A percentile compares a stretch with the other conserved stretches of the same genome.
These are phyloP conservation scores for Noctua comes DNA, from an alignment of 2,888 invertebrate species.

Conservation along the genomic window DNA sequence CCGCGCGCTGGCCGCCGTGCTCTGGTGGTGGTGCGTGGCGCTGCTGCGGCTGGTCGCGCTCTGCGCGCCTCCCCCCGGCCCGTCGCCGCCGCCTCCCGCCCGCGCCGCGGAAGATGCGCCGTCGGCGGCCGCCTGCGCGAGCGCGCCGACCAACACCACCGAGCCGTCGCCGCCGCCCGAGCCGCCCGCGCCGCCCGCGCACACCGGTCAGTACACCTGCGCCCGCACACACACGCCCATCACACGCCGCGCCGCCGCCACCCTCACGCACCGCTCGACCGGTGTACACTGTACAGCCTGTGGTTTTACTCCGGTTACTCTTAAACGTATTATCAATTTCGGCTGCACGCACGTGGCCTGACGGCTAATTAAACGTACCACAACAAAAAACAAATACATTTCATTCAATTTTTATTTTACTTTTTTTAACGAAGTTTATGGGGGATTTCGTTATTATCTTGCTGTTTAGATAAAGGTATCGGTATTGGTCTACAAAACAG, in stretches of 20 bases:
- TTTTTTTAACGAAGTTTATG: not conserved
- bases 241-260: constrained; percentile 28
- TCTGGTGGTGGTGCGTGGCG: constrained; percentile 90
- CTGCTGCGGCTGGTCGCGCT: constrained; percentile 89
- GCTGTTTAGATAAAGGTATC: not conserved
- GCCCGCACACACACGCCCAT: constrained; percentile 24
- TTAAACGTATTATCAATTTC: constrained; percentile 32
- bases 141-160: constrained; percentile 85
- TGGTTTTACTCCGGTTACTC: constrained; percentile 23
- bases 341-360: constrained; percentile 44
- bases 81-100: constrained; percentile 85
- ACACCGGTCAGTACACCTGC: constrained; percentile 83
- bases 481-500: not conserved
- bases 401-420: not conserved
- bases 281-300: constrained; percentile 5
- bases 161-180: constrained; percentile 79
- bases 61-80: constrained; percentile 88
- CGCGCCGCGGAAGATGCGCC: constrained; percentile 87
- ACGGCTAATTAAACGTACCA: constrained; percentile 36
- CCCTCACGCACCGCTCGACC: constrained; percentile 23
- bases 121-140: constrained; percentile 85
- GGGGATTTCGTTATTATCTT: not conserved
- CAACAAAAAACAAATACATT: constrained; percentile 55
- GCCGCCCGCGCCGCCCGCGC: constrained; percentile 79
- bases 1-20: constrained; percentile 90